A percentile compares a stretch with the other conserved stretches of the same genome.
Evolutionary conservation across 2,797 vertebrate species (phyloP).

Genomic region (Anas georgica): DNA sequence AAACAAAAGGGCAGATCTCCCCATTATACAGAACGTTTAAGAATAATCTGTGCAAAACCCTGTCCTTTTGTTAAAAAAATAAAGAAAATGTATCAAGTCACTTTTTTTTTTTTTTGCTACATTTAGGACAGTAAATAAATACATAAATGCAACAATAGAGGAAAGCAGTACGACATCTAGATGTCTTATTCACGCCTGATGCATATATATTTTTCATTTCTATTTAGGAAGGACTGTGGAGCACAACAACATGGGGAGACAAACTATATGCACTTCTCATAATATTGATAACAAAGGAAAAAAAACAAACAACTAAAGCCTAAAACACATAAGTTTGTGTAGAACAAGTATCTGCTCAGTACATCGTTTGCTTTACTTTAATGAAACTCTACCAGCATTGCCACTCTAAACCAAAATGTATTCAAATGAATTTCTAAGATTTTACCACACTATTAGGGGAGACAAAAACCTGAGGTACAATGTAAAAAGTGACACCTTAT

Average conservation of each 20-base stretch:
- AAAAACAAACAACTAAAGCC: not conserved
- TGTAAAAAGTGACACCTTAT: not conserved
- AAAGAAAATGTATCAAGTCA: accelerated
- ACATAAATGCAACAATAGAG: not conserved
- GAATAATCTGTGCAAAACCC: not conserved
- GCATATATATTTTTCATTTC: not conserved
- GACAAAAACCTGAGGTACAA: not conserved
- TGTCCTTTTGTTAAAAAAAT: not conserved
- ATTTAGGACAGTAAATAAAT: not conserved
- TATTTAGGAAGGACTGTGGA: not conserved
- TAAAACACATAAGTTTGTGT: accelerated
- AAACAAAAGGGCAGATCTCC: not conserved
- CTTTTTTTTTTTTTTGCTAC: not conserved
- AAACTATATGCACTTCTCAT: not conserved
- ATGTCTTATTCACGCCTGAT: not conserved
- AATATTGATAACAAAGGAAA: not conserved
- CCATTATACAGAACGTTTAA: not conserved
- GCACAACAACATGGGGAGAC: not conserved
- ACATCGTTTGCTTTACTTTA: not conserved
- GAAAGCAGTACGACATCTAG: not conserved
- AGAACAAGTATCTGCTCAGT: not conserved
- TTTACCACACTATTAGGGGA: not conserved
- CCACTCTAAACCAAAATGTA: not conserved
- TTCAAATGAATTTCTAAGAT: not conserved
- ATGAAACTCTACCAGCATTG: not conserved